Evolutionary conservation across 2,113 vertebrate species (phyloP).

Genomic region (Merops nubicus): DNA sequence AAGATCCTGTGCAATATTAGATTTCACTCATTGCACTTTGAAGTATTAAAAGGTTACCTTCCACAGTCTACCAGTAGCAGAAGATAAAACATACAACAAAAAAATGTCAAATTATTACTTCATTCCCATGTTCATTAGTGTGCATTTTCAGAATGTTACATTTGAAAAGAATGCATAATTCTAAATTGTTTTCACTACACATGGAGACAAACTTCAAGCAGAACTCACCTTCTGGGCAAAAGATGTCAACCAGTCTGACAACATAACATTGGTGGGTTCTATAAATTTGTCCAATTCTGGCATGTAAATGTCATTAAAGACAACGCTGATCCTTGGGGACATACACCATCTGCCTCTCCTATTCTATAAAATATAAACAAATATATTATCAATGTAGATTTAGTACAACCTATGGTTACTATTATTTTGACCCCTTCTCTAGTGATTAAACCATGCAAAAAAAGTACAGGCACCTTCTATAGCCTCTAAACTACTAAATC

Average conservation of each 20-base stretch:
- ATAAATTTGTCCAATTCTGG: not conserved
- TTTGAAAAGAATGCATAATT: not conserved
- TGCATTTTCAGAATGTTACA: not conserved
- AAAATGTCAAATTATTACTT: rapidly evolving
- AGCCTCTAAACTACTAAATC: not conserved
- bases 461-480: rapidly evolving
- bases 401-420: not conserved
- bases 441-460: not conserved
- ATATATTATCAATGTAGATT: not conserved
- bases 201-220: not conserved
- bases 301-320: not conserved
- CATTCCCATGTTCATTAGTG: not conserved
- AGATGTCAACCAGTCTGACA: not conserved
- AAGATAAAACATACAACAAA: not conserved
- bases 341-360: not conserved
- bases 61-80: rapidly evolving
- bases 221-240: not conserved
- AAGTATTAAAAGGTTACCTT: not conserved
- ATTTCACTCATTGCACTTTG: not conserved
- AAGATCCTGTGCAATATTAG: not conserved
- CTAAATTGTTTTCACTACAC: not conserved
- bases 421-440: not conserved
- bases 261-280: not conserved
- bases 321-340: not conserved
- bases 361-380: not conserved